Base-by-base conservation (phyloP, 1,140 invertebrate species). In the Trachymyrmex cornetzi region DNA sequence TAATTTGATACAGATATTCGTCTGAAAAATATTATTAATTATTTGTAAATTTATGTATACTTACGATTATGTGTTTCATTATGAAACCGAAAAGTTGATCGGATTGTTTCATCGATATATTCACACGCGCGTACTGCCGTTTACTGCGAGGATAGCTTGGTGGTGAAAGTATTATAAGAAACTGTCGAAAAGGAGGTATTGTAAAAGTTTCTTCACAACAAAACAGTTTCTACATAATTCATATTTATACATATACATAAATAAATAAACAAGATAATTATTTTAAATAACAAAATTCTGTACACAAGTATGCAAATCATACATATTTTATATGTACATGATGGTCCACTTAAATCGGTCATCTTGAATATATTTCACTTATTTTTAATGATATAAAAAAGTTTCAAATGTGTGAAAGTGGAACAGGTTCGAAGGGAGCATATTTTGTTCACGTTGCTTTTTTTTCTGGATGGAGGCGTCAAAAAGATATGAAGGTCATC, bases 111-210 rank as follows among this genome's bases (percentile, higher is more conserved):
- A 48, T 67, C 22, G 84, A 89, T 67, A 88, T 72, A 81, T 88
- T 89, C 72, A 44, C 79, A 64, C 27, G 11, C 22, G 30, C 48
- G 85, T 74, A 57, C 75, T 57, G 44, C 24, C n/a, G 81, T 85
- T 61, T 77, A 91, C 91, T 92, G 90, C 72, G 50, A 77, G 53
- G 24, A 81, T 61, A 77, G 53, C 64, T 38, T 19, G 38, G 30
- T 34, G 63, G 90, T 92, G 90, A 92, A 92, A 91, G 90, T 91
- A 88, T 91, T 77, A 85, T 88, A 88, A 91, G 88, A 87, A 87
- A 89, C 63, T 84, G 30, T 86, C 34, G 87, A 88, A 86, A 91
- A 88, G 79, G 66, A 89, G 88, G 86, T 38, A 81, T 53, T 63
- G 64, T 91, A 82, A 69, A 82, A 67, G 24, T 64, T 44, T 50